Base-by-base conservation (phyloP, 2,797 vertebrate genomes). In the Cephalopachus bancanus region DNA sequence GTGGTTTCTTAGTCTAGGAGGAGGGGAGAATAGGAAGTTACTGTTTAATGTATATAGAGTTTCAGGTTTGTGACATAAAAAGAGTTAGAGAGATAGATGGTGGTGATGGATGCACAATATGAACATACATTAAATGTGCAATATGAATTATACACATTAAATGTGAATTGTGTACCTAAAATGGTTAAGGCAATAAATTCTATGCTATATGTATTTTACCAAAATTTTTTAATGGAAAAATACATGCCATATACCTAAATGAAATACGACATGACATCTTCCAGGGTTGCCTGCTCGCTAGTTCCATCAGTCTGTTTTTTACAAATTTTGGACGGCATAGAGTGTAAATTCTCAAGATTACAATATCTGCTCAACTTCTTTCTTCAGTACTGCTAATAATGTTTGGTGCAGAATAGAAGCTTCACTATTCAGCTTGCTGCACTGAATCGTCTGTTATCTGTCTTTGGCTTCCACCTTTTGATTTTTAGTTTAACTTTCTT, bases 401-500 rank as follows among this genome's bases (percentile, higher is more conserved):
- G 16, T 87, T 51, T 89, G 49, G 28, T 14, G 28, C 4, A 64
- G 4, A 72, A 22, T 59, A 49, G 60, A 7, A 51, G 4, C 12
- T 4, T 1, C 4, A 55, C 4, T 10, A 14, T 4, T 72, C 1
- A 33, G 24, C 11, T 51, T 49, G 4, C n/a, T 22, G 9, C 57
- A 51, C 17, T 37, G 24, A 85, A 51, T 33, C 28, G 9, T 91
- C 44, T 33, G 7, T 24, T 24, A 30, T 64, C 53, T 64, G 12
- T 7, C 24, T 33, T 44, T 76, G 26, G 24, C 8, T 3, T 75
- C 7, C 28, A 67, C 51, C 14, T 81, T 89, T 60, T 65, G 10
- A 37, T 80, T 28, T 83, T 65, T 55, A 74, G 33, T 78, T 93
- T 88, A 80, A 87, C 17, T 12, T 80, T 69, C 62, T 62, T 83